Evolutionary conservation across 2,888 invertebrate genomes (phyloP).

Genomic region (Rhagophthalmus giganteus): DNA sequence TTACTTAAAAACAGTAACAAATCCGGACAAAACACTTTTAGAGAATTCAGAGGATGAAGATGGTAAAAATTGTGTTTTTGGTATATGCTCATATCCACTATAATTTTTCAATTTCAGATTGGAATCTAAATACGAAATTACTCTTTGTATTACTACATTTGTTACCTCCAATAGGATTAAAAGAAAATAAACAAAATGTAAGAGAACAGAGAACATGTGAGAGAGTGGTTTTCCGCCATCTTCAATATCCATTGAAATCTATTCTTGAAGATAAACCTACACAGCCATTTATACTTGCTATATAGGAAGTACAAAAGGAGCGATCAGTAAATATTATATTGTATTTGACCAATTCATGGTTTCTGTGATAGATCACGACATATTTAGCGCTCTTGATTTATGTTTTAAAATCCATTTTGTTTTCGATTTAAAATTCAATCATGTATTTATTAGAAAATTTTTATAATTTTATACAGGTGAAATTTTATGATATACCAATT

Average conservation of each 20-base stretch:
- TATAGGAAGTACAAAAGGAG: conserved; percentile 1
- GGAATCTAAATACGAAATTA: background rate
- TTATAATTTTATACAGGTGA: background rate
- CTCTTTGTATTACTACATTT: background rate
- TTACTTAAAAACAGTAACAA: background rate
- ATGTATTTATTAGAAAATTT: background rate
- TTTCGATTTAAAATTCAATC: background rate
- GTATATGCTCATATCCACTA: no score
- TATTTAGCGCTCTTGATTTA: background rate
- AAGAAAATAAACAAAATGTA: background rate
- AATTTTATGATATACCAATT: background rate
- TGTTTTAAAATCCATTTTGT: background rate
- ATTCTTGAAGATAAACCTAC: no score
- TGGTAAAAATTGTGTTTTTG: no score
- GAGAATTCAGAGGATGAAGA: background rate
- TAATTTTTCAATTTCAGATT: background rate
- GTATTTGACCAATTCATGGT: background rate
- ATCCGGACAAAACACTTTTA: background rate
- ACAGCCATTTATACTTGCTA: no score
- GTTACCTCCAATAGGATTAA: background rate
- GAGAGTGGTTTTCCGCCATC: background rate
- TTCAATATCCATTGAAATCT: background rate
- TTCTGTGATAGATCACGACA: background rate
- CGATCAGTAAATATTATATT: conserved; percentile 4
- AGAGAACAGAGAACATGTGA: no score